Base-by-base conservation (phyloP, 2,797 vertebrate species). In the Hapalemur alaotrensis region DNA sequence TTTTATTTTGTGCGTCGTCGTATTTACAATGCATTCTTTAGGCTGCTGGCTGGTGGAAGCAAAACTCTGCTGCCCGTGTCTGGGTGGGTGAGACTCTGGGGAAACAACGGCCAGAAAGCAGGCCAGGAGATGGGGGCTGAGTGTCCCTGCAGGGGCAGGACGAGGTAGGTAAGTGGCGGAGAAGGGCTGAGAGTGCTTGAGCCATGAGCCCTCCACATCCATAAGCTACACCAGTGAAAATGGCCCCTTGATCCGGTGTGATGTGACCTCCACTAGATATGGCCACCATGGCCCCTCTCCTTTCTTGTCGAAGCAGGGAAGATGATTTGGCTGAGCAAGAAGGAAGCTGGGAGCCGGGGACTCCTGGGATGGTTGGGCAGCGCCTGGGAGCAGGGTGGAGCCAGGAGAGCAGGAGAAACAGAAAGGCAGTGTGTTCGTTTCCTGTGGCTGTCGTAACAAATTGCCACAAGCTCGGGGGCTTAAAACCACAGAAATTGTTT, bases 361-460 rank as follows among this genome's bases (percentile, higher is more conserved):
- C 17, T 1, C 13, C 41, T 0, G 4, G 28, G 50, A 25, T 30
- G 59, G 41, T 25, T 0, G 0, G 20, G 48, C 5, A 11, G 18
- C 2, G 2, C 50, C 17, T 13, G 30, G 59, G 17, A 81, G 38
- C 75, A 50, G n/a, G 22, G 22, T 48, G 17, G 9, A 7, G 28
- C 25, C 46, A 3, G 35, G 0, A 38, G 30, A 38, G 10, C 48
- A n/a, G 89, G 32, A 41, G 86, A 32, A 95, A 63, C 1, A 5
- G 57, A 41, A 41, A 23, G 25, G 46, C 18, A 9, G 54, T 15
- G n/a, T 32, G 8, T 22, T 28, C 20, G 22, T 11, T 79, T 78
- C 46, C 38, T 12, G 38, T 7, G 23, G 23, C 35, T 84, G 61
- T 63, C 22, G 4, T 50, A 54, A 70, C 46, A 72, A 38, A 72